A percentile compares a stretch with the other conserved stretches of the same genome.
Conservation (phyloP, 1,140 invertebrate species). For the Aphaenogaster floridana region DNA sequence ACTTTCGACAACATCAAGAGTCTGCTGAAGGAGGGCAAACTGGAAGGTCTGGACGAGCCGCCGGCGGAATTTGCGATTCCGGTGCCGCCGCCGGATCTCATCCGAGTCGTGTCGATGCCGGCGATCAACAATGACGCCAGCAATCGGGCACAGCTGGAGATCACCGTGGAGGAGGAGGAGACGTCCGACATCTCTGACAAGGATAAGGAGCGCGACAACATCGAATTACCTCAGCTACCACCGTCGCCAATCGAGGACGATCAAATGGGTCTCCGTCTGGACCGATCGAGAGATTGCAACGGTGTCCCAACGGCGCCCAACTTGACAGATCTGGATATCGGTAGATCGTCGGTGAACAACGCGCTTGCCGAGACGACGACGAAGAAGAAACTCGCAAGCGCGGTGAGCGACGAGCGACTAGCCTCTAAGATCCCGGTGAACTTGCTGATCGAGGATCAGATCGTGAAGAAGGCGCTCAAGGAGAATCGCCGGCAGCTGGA, state of each 20-base stretch:
- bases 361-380: constrained; percentile 61
- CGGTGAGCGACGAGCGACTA: constrained; percentile 61
- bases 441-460: constrained; percentile 84
- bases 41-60: constrained; percentile 87
- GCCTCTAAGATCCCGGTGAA: constrained; percentile 84
- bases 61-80: constrained; percentile 87
- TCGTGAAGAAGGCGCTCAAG: constrained; percentile 85
- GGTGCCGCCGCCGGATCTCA: constrained; percentile 88
- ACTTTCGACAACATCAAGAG: constrained; percentile 94
- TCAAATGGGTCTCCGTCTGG: background rate
- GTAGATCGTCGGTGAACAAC: constrained; percentile 64
- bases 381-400: constrained; percentile 8
- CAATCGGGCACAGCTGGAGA: constrained; percentile 76
- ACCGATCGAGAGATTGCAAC: constrained; percentile 75
- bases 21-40: constrained; percentile 88
- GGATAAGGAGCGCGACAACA: constrained; percentile 75
- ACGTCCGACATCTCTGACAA: constrained; percentile 79
- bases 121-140: constrained; percentile 87
- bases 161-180: constrained; percentile 81
- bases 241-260: constrained; percentile 59
- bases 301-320: constrained; percentile 56
- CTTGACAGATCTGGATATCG: background rate
- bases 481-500: constrained; percentile 85
- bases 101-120: constrained; percentile 90
- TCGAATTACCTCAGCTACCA: constrained; percentile 57